phyloP scores from a whole-genome alignment of 1,140 invertebrate genomes.

The Adelges cooleyi region DNA sequence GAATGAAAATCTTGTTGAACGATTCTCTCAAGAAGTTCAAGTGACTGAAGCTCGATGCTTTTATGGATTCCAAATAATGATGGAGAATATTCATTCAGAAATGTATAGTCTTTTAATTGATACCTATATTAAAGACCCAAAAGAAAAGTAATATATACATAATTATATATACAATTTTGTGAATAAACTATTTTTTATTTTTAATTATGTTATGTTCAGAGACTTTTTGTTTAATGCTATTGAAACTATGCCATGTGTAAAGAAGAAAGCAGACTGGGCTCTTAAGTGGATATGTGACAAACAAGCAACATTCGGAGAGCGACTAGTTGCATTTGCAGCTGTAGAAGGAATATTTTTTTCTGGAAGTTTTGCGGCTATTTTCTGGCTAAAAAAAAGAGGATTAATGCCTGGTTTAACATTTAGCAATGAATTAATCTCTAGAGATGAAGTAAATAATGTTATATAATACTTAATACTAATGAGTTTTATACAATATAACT shows the following conservation, averaged over 20 bases:
- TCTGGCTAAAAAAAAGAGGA: constrained; percentile 97
- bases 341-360: constrained; percentile 99
- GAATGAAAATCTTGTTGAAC: constrained; percentile 97
- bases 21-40: constrained; percentile 95
- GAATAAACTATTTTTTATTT: background rate
- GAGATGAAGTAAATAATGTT: constrained; percentile 68
- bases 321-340: constrained; percentile 93
- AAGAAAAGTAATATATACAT: constrained; percentile 60
- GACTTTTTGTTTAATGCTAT: constrained; percentile 93
- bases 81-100: constrained; percentile 99
- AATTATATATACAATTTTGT: no score
- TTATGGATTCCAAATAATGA: constrained; percentile 98
- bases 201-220: constrained; percentile 42
- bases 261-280: constrained; percentile 98
- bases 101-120: constrained; percentile 99
- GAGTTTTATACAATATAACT: no score
- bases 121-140: constrained; percentile 81
- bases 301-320: constrained; percentile 79
- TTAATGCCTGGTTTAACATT: constrained; percentile 98
- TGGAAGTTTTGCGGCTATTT: constrained; percentile 98
- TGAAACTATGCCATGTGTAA: constrained; percentile 91
- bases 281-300: constrained; percentile 83
- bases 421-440: constrained; percentile 96
- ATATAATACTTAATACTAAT: no score
- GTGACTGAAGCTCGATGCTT: constrained; percentile 95